Evolutionary conservation across 2,113 vertebrate species (phyloP).

Genomic region (Cercopithecus mona): DNA sequence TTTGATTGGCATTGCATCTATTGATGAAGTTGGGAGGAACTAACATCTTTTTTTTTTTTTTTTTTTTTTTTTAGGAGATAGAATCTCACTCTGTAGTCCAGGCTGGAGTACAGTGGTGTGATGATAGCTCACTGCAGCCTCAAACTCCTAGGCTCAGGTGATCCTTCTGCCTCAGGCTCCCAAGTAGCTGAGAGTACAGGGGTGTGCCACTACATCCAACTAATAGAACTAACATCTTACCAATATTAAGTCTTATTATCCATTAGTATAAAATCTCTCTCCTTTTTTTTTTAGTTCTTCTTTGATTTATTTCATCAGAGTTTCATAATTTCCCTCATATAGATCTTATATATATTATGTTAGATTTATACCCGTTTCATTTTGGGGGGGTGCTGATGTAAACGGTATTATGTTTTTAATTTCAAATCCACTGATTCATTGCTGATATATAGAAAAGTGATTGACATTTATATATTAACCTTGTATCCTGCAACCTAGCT

Average conservation of each 20-base stretch:
- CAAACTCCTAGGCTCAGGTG: no score
- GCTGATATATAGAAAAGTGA: background rate
- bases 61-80: no score
- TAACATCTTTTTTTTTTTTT: no score
- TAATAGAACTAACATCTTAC: background rate
- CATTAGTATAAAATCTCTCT: background rate
- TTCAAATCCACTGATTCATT: background rate
- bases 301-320: background rate
- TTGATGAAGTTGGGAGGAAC: background rate
- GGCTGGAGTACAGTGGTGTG: no score
- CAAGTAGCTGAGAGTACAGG: no score
- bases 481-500: background rate
- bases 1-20: background rate
- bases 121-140: no score
- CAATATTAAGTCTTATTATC: background rate
- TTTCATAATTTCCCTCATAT: background rate
- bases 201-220: no score
- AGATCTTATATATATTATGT: background rate
- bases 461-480: background rate
- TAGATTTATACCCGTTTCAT: background rate
- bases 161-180: no score
- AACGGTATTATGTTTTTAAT: background rate
- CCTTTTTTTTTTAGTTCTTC: background rate
- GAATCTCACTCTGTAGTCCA: no score
- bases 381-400: background rate